Evolutionary conservation across 2,888 invertebrate genomes (phyloP).

Genomic region (Ferrisia virgata): DNA sequence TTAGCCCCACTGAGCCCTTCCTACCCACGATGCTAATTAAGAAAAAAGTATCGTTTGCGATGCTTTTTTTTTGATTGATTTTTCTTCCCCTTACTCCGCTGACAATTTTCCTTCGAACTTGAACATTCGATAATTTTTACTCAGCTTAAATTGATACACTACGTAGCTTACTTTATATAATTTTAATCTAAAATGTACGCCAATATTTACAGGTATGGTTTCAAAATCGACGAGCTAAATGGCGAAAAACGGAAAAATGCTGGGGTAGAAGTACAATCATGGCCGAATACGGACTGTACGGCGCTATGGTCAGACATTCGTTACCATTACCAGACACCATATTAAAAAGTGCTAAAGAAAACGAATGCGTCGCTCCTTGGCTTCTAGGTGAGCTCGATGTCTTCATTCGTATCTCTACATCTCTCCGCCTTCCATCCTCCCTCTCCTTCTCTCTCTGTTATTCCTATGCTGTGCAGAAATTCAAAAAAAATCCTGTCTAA

Average conservation of each 20-base stretch:
- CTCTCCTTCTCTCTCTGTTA: neutral
- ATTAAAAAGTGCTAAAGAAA: constrained; percentile 94
- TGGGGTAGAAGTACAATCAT: constrained; percentile 99
- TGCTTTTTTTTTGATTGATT: too few relatives aligned
- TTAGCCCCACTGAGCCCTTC: too few relatives aligned
- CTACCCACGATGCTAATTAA: too few relatives aligned
- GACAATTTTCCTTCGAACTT: too few relatives aligned
- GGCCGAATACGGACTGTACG: constrained; percentile 99
- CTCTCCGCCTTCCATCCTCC: neutral
- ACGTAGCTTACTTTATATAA: too few relatives aligned
- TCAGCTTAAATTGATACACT: too few relatives aligned
- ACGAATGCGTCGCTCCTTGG: constrained; percentile 98
- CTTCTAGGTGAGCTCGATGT: constrained; percentile 77
- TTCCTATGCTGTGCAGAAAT: too few relatives aligned
- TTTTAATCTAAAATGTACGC: neutral
- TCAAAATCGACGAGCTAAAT: constrained; percentile 96
- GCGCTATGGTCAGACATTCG: constrained; percentile 99
- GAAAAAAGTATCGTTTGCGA: too few relatives aligned
- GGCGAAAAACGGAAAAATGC: constrained; percentile 99
- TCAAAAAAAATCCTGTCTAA: too few relatives aligned
- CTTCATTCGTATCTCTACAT: neutral
- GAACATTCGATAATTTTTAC: too few relatives aligned
- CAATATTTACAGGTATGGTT: constrained; percentile 91
- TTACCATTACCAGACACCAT: constrained; percentile 97
- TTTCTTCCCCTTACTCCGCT: too few relatives aligned